These are phyloP conservation scores for Heliconius ethilla DNA, from an alignment of 2,888 invertebrate genomes.

Conservation along the genomic window DNA sequence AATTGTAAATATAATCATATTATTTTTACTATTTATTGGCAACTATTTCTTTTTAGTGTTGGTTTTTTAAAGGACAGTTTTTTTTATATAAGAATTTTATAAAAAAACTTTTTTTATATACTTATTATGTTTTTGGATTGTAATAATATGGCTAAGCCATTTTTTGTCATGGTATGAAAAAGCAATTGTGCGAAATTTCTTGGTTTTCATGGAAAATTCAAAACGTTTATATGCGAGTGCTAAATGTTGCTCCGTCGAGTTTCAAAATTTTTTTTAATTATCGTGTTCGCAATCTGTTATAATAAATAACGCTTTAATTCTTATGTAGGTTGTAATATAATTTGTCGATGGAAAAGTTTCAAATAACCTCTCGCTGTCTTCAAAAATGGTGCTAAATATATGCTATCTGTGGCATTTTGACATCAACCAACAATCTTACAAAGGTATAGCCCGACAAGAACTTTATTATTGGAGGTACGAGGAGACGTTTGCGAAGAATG, in stretches of 20 bases:
- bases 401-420: slow-evolving; percentile 31
- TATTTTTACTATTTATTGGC: slow-evolving; percentile 72
- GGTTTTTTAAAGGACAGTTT: slow-evolving; percentile 51
- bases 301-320: slow-evolving; percentile 65
- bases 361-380: slow-evolving; percentile 70
- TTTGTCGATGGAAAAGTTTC: slow-evolving; percentile 79
- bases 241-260: slow-evolving; percentile 16
- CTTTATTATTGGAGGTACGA: neutral
- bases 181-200: neutral
- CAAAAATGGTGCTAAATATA: slow-evolving; percentile 67
- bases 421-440: slow-evolving; percentile 9
- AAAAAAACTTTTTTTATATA: slow-evolving; percentile 5
- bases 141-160: slow-evolving; percentile 40
- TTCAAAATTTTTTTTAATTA: slow-evolving; percentile 5
- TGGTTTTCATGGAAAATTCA: slow-evolving; percentile 16
- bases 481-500: too few relatives aligned
- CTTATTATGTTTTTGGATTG: slow-evolving; percentile 20
- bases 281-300: slow-evolving; percentile 41
- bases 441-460: neutral
- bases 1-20: slow-evolving; percentile 70
- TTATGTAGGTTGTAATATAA: slow-evolving; percentile 60
- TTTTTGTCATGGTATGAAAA: neutral
- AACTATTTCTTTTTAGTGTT: slow-evolving; percentile 65
- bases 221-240: neutral
- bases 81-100: slow-evolving; percentile 29